These are phyloP conservation scores for Melieria crassipennis DNA, from an alignment of 2,888 invertebrate species.

Conservation along the genomic window DNA sequence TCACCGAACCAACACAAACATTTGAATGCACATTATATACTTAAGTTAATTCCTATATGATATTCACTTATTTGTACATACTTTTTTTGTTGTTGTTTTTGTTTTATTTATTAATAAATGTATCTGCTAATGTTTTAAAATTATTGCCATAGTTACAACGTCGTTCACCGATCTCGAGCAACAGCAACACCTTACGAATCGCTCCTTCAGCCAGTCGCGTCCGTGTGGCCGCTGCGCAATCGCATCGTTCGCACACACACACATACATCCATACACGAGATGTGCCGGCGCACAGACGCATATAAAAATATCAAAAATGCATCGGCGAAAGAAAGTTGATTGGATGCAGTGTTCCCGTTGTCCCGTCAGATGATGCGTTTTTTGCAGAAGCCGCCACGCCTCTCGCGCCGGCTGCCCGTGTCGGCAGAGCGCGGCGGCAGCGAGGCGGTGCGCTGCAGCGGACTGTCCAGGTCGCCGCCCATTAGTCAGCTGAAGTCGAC, in stretches of 20 bases:
- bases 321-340: background rate
- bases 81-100: background rate
- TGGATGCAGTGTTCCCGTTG: background rate
- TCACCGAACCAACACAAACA: too few relatives aligned
- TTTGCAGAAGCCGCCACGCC: constrained; percentile 59
- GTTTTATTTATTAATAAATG: background rate
- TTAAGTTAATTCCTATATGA: background rate
- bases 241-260: background rate
- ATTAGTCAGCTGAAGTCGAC: constrained; percentile 65
- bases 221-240: background rate
- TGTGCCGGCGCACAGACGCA: too few relatives aligned
- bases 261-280: background rate
- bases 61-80: background rate
- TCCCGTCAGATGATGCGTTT: constrained; percentile 45
- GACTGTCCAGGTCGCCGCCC: constrained; percentile 47
- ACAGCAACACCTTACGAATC: background rate
- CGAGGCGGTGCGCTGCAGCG: constrained; percentile 54
- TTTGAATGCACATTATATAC: background rate
- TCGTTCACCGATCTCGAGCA: constrained; percentile 6
- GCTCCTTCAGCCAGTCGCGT: background rate
- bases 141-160: constrained; percentile 40
- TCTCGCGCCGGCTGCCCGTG: constrained; percentile 41
- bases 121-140: constrained; percentile 21
- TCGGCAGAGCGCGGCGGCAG: constrained; percentile 45
- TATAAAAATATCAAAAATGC: too few relatives aligned